These are phyloP conservation scores for Aphaenogaster ashmeadi DNA, from an alignment of 1,140 invertebrate genomes.

Conservation along the genomic window DNA sequence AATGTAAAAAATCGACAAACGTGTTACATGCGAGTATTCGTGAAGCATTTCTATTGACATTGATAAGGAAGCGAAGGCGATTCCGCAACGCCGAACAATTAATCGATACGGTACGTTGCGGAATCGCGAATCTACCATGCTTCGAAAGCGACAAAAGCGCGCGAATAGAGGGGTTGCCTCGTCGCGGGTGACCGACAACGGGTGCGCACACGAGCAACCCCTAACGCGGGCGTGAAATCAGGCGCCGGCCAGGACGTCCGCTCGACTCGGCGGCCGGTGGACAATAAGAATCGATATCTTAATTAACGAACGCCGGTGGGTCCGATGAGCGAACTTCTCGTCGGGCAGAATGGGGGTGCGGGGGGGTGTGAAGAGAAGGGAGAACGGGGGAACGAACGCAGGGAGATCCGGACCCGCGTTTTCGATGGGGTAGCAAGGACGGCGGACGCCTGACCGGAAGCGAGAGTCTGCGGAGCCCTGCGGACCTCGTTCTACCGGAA, in stretches of 20 bases:
- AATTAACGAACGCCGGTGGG: slow-evolving; percentile 83
- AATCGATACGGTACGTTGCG: slow-evolving; percentile 48
- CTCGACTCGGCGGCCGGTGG: slow-evolving; percentile 77
- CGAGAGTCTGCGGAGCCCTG: slow-evolving; percentile 85
- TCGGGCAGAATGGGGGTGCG: slow-evolving; percentile 67
- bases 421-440: slow-evolving; percentile 80
- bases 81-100: slow-evolving; percentile 40
- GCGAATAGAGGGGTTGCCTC: slow-evolving; percentile 66
- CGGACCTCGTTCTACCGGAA: slow-evolving; percentile 85
- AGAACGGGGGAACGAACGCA: slow-evolving; percentile 67
- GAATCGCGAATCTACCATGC: slow-evolving; percentile 57
- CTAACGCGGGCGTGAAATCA: slow-evolving; percentile 76
- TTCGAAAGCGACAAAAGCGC: slow-evolving; percentile 6
- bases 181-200: slow-evolving; percentile 74
- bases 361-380: slow-evolving; percentile 45
- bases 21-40: background rate
- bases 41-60: slow-evolving; percentile 12
- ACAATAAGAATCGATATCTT: slow-evolving; percentile 87
- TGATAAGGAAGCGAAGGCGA: slow-evolving; percentile 38
- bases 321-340: slow-evolving; percentile 71
- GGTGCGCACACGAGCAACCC: slow-evolving; percentile 58
- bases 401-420: slow-evolving; percentile 82
- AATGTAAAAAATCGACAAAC: background rate
- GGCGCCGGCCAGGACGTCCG: slow-evolving; percentile 79
- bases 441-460: slow-evolving; percentile 85